Base-by-base conservation (phyloP, 1,140 invertebrate genomes). In the Hylaeus anthracinus region DNA sequence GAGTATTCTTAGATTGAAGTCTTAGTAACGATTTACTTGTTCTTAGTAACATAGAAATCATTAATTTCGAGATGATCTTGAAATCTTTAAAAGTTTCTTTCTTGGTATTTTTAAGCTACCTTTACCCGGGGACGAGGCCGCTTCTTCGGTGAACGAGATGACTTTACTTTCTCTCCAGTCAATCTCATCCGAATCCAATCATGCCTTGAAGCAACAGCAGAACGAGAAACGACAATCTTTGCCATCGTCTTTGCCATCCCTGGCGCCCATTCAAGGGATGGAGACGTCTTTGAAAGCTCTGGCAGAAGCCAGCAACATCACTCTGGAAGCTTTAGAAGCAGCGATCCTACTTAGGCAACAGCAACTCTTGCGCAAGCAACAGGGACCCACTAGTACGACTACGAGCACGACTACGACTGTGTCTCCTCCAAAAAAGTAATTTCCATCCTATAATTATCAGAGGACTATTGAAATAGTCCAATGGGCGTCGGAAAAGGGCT, bases 321-420 rank as follows among this genome's bases (percentile, higher is more conserved):
- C 95, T 0, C 94, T 96, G 79, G 96, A 96, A 72, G 95, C 96
- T 8, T 94, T 97, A 1, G 95, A 96, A 85, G 94, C 96, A 26
- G 96, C 96, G 1, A 96, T 97, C 75, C 93, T 95, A 14, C 88
- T 96, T 65, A 94, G 95, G 58, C 96, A 96, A 70, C 96, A 96
- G 85, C 95, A 96, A 86, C 85, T 96, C 41, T 90, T 96, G 80
- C 94, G 94, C 80, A 95, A 94, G 85, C 94, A 95, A 0, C 94
- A 94, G 73, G 91, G 92, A 43, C 90, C 93, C 0, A 74, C 91
- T 1, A 93, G 93, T 0, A 92, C 94, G 0, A 94, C 94, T 0
- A 93, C 94, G 0, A 94, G 90, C 3, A 91, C 92, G 0, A 92
- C 92, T 0, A 87, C 82, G 15, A 86, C 65, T 1, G 77, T 86